phyloP scores from a whole-genome alignment of 2,888 invertebrate genomes.

The Scaptomyza polygonia region DNA sequence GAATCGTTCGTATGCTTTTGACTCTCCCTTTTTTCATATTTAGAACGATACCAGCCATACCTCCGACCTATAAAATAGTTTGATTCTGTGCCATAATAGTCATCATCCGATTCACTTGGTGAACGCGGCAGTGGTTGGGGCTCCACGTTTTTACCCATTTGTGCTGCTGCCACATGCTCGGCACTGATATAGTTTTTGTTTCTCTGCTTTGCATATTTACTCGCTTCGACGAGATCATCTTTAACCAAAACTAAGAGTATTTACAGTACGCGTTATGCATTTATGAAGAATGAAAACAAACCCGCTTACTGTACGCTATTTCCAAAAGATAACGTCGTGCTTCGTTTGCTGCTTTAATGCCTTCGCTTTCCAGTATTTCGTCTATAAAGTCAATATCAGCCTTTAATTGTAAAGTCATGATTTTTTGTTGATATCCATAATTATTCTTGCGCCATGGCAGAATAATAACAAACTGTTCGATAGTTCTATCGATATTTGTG shows the following conservation, averaged over 20 bases:
- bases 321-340: constrained; percentile 31
- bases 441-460: background rate
- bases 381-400: constrained; percentile 24
- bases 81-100: too few species aligned
- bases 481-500: constrained; percentile 28
- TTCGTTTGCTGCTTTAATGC: background rate
- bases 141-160: constrained; percentile 18
- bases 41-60: too few species aligned
- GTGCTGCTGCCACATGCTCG: constrained; percentile 18
- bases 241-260: constrained; percentile 24
- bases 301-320: constrained; percentile 29
- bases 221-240: constrained; percentile 33
- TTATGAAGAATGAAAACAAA: background rate
- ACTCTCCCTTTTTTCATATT: too few species aligned
- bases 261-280: background rate
- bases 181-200: constrained; percentile 8
- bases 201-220: constrained; percentile 26
- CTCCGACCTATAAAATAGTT: too few species aligned
- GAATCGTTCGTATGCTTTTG: too few species aligned
- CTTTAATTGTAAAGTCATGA: constrained; percentile 1
- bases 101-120: background rate
- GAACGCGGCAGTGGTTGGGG: too few species aligned
- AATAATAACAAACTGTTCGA: background rate
- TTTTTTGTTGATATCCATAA: constrained; percentile 1
- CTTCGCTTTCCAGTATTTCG: background rate